A percentile compares a stretch with the other conserved stretches of the same genome.
Evolutionary conservation across 1,140 invertebrate species (phyloP).

Genomic region (Tigriopus japonicus): DNA sequence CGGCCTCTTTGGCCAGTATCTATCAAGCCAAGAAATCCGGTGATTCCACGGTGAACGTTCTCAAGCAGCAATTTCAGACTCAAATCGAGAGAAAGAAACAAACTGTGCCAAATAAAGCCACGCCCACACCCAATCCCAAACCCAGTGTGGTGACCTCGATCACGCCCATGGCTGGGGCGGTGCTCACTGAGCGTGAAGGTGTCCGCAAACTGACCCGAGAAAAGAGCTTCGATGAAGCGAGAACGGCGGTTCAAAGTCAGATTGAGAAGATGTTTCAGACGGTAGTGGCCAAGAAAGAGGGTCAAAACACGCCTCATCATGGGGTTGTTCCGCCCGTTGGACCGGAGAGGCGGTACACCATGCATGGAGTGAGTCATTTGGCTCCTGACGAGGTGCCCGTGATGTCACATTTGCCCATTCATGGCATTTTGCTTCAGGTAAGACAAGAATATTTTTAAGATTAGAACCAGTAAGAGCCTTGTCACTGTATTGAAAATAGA

Average conservation of each 20-base stretch:
- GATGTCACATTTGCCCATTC: too few relatives aligned
- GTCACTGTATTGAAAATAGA: too few relatives aligned
- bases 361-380: slow-evolving; percentile 6
- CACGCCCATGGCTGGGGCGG: neutral
- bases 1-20: neutral
- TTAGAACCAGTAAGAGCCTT: too few relatives aligned
- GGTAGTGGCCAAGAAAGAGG: neutral
- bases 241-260: slow-evolving; percentile 2
- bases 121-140: neutral
- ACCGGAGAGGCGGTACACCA: neutral
- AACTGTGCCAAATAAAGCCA: neutral
- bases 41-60: neutral
- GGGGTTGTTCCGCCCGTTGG: neutral
- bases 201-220: neutral
- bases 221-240: slow-evolving; percentile 1
- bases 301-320: neutral
- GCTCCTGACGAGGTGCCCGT: neutral
- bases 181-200: neutral
- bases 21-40: neutral
- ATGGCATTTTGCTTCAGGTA: too few relatives aligned
- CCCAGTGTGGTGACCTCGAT: neutral
- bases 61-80: neutral
- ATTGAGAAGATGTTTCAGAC: slow-evolving; percentile 2
- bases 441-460: too few relatives aligned
- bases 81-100: neutral